These are phyloP conservation scores for Chrysolina haemoptera DNA, from an alignment of 2,888 invertebrate species.

Conservation along the genomic window DNA sequence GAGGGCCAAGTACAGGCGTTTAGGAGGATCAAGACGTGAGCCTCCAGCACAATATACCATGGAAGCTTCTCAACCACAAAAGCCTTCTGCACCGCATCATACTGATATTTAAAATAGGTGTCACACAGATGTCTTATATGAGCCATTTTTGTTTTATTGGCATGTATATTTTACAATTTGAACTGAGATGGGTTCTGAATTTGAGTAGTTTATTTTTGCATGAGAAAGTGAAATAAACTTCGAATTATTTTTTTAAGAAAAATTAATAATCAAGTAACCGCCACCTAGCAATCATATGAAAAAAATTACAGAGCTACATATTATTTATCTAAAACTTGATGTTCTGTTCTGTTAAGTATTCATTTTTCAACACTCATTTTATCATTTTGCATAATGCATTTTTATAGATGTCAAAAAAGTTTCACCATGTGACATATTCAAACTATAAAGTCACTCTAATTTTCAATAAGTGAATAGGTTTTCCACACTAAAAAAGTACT, in stretches of 20 bases:
- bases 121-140: neutral
- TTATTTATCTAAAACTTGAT: too few relatives aligned
- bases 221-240: neutral
- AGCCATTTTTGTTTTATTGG: neutral
- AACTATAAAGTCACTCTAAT: too few relatives aligned
- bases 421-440: too few relatives aligned
- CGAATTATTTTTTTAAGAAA: neutral
- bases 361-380: too few relatives aligned
- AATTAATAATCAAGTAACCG: too few relatives aligned
- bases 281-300: too few relatives aligned
- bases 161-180: neutral
- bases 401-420: too few relatives aligned
- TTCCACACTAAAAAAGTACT: too few relatives aligned
- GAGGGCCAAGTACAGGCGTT: constrained; percentile 81
- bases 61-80: constrained; percentile 70
- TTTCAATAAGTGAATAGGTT: too few relatives aligned
- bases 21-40: constrained; percentile 76
- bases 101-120: constrained; percentile 77
- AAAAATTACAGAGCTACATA: too few relatives aligned
- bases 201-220: neutral
- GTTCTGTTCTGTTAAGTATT: too few relatives aligned
- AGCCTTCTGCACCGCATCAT: constrained; percentile 70
- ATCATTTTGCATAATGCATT: too few relatives aligned
- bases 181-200: neutral
- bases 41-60: constrained; percentile 78